Percentiles rank a stretch among this genome's conserved stretches.
These are phyloP conservation scores for Psilopogon haemacephalus DNA, from an alignment of 2,113 vertebrate genomes.

Conservation along the genomic window DNA sequence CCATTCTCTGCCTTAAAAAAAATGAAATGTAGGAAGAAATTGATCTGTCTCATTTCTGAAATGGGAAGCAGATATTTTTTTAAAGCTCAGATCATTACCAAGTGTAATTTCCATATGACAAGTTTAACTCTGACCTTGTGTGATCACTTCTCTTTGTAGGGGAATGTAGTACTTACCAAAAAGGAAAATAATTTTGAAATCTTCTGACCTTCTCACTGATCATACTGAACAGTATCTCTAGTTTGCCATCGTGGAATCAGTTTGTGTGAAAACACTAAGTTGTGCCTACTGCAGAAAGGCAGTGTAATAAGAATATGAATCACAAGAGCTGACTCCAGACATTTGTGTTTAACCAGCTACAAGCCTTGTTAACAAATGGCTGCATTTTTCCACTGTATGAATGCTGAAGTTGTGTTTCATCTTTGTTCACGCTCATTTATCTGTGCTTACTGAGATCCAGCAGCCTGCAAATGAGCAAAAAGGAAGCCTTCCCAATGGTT, in stretches of 20 bases:
- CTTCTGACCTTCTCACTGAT: neutral
- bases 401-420: neutral
- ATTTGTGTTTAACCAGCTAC: neutral
- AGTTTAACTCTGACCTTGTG: slow-evolving; percentile 53
- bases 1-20: slow-evolving; percentile 67
- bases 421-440: neutral
- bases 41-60: slow-evolving; percentile 66
- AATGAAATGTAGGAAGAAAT: slow-evolving; percentile 65
- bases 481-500: neutral
- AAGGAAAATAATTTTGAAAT: neutral
- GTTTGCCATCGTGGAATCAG: neutral
- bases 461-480: neutral
- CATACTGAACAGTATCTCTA: neutral
- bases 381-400: neutral
- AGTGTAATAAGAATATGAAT: neutral
- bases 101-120: slow-evolving; percentile 61
- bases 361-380: neutral
- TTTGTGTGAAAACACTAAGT: neutral
- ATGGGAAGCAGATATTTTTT: slow-evolving; percentile 65
- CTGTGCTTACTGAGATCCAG: neutral
- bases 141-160: slow-evolving; percentile 12
- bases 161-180: neutral
- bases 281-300: neutral
- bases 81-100: slow-evolving; percentile 67
- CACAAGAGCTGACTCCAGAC: neutral